A percentile compares a stretch with the other conserved stretches of the same genome.
These are phyloP conservation scores for Melanotus villosus DNA, from an alignment of 2,888 invertebrate species.

Conservation along the genomic window DNA sequence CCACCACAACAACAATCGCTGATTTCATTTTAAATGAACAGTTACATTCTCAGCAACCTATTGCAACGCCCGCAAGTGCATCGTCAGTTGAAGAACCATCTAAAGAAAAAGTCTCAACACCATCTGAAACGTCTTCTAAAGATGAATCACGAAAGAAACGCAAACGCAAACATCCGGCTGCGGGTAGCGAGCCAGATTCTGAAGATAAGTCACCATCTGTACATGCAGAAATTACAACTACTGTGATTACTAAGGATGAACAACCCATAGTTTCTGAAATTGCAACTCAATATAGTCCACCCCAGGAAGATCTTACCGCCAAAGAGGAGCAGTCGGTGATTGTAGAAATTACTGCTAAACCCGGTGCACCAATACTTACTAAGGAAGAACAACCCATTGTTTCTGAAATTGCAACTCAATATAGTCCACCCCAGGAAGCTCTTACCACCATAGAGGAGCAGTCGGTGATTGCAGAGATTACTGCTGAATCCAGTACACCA, in stretches of 20 bases:
- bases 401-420: background rate
- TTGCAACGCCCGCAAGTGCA: conserved; percentile 21
- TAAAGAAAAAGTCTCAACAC: conserved; percentile 19
- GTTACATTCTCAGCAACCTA: conserved; percentile 43
- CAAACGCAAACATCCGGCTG: too few relatives aligned
- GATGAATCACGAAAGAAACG: conserved; percentile 51
- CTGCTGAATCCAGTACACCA: background rate
- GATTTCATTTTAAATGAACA: conserved; percentile 48
- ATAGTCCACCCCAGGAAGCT: background rate
- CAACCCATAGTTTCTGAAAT: background rate
- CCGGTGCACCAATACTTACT: background rate
- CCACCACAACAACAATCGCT: conserved; percentile 3
- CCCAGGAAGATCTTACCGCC: background rate
- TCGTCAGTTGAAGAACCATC: conserved; percentile 46
- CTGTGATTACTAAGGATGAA: too few relatives aligned
- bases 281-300: background rate
- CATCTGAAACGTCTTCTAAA: conserved; percentile 35
- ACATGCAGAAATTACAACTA: too few relatives aligned
- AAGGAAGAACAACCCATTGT: background rate
- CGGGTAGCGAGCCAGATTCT: too few relatives aligned
- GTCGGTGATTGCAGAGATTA: background rate
- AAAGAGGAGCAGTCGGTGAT: too few relatives aligned
- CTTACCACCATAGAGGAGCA: background rate
- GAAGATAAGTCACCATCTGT: background rate
- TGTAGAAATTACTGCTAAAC: too few relatives aligned